phyloP scores from a whole-genome alignment of 2,797 vertebrate genomes.

The Oryzias dopingdopingensis region DNA sequence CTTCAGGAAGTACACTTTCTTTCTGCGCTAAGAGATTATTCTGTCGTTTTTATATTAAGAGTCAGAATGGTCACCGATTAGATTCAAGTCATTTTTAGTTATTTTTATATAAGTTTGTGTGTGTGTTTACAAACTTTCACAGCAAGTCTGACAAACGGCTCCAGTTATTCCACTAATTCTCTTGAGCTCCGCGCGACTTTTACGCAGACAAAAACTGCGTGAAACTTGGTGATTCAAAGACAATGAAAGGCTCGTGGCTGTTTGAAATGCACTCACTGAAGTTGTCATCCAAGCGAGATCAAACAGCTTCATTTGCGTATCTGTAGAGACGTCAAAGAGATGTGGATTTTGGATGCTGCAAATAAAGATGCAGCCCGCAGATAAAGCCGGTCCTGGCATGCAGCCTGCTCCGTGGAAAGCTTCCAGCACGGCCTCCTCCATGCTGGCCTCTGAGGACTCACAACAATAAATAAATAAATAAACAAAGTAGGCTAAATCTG shows the following conservation, averaged over 20 bases:
- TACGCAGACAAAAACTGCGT: no score
- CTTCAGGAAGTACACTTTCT: background rate
- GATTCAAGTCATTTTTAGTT: background rate
- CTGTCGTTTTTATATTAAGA: no score
- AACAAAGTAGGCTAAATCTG: no score
- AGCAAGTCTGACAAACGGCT: no score
- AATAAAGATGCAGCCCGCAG: constrained; percentile 55
- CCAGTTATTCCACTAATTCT: no score
- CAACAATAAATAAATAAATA: background rate
- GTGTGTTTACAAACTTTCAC: constrained; percentile 56
- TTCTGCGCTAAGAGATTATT: no score
- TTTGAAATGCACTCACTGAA: constrained; percentile 82
- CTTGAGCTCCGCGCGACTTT: no score
- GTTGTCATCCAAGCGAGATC: constrained; percentile 84
- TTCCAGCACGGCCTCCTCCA: constrained; percentile 21
- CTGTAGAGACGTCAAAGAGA: constrained; percentile 40
- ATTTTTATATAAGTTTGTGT: no score
- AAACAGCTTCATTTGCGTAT: constrained; percentile 73
- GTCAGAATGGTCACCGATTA: no score
- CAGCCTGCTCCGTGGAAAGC: constrained; percentile 23
- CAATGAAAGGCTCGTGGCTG: constrained; percentile 69
- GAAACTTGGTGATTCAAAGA: constrained; percentile 74
- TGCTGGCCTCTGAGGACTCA: constrained; percentile 1
- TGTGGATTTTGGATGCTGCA: constrained; percentile 50
- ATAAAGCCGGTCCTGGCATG: constrained; percentile 56